Conservation (phyloP, 2,113 vertebrate genomes). For the Ammodramus savannarum region DNA sequence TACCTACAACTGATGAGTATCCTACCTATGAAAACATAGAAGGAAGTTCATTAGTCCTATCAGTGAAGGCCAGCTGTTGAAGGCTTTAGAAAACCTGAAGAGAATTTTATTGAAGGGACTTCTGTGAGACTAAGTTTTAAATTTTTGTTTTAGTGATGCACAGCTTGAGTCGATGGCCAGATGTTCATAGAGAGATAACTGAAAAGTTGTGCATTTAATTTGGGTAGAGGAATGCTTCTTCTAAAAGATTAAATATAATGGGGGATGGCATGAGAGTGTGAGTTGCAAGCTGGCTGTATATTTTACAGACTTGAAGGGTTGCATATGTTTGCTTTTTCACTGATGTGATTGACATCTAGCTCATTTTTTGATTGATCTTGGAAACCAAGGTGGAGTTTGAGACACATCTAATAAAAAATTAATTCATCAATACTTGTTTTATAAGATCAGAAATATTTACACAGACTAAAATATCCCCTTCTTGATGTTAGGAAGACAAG, state of each 20-base stretch:
- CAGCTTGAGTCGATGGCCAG: background rate
- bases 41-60: background rate
- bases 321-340: background rate
- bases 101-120: background rate
- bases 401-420: background rate
- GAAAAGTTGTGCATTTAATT: background rate
- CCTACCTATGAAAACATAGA: background rate
- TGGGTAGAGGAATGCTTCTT: background rate
- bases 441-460: background rate
- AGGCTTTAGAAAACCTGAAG: background rate
- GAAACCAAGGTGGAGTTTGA: background rate
- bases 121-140: background rate
- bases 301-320: background rate
- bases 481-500: background rate
- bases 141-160: background rate
- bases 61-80: background rate
- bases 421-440: background rate
- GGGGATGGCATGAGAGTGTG: background rate
- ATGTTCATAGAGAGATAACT: background rate
- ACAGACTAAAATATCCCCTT: background rate
- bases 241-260: background rate
- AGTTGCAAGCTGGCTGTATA: background rate
- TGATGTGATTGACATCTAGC: background rate
- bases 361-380: conserved; percentile 19
- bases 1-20: background rate